Conservation (phyloP, 1,140 invertebrate species). For the Drosophila nigromelanica region DNA sequence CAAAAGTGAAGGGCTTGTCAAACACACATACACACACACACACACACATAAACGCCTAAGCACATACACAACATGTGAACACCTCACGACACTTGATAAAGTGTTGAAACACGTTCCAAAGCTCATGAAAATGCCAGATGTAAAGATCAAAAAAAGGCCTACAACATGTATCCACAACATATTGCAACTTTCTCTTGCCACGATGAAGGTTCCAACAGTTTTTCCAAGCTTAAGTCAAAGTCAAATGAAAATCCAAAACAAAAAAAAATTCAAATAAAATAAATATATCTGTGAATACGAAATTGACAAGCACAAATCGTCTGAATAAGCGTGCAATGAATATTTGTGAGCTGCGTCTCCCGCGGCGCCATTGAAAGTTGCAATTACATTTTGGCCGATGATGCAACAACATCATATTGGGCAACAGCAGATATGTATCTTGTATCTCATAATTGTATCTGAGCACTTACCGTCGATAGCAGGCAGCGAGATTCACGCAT, state of each 20-base stretch:
- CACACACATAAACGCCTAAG: too few relatives aligned
- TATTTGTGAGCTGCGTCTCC: conserved; percentile 10
- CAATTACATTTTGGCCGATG: conserved; percentile 23
- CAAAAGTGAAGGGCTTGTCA: conserved; percentile 71
- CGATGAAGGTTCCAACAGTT: conserved; percentile 29
- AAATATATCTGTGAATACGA: conserved; percentile 45
- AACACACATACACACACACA: conserved; percentile 15
- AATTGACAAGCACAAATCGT: conserved; percentile 28
- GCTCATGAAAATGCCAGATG: conserved; percentile 37
- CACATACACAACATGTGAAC: neutral
- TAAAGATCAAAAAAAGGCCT: conserved; percentile 35
- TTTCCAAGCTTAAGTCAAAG: conserved; percentile 58
- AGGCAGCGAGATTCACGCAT: conserved; percentile 92
- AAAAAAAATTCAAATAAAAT: conserved; percentile 9
- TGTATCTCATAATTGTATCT: conserved; percentile 18
- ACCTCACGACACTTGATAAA: conserved; percentile 35
- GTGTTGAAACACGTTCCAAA: conserved; percentile 28
- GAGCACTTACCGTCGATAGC: conserved; percentile 88
- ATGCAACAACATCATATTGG: conserved; percentile 24
- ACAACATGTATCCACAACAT: conserved; percentile 27
- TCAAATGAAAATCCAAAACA: conserved; percentile 53
- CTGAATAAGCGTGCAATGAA: conserved; percentile 21
- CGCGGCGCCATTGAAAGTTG: conserved; percentile 32
- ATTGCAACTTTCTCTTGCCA: conserved; percentile 39
- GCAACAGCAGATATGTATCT: conserved; percentile 9